Percentiles rank a stretch among this genome's conserved stretches.
phyloP scores from a whole-genome alignment of 2,888 invertebrate species.

The Ichneumon xanthorius region DNA sequence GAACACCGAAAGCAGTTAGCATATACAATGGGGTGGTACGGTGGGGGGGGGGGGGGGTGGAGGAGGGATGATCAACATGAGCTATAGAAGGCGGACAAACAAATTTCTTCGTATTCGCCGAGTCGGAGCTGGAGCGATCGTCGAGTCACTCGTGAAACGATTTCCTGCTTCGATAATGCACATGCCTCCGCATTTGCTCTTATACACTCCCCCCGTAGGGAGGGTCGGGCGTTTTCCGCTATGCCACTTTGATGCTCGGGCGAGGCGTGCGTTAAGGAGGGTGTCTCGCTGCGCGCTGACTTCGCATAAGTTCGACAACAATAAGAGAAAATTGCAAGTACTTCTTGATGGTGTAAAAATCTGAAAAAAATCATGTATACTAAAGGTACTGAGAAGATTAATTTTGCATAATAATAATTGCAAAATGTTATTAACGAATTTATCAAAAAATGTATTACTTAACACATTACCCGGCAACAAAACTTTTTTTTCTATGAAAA shows the following conservation, averaged over 20 bases:
- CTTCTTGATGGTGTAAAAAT: too few species aligned
- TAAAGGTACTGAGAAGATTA: too few species aligned
- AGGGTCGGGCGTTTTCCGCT: not conserved
- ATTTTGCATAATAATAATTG: too few species aligned
- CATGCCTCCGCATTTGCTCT: not conserved
- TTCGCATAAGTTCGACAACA: too few species aligned
- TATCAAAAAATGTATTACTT: too few species aligned
- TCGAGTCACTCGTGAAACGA: constrained; percentile 49
- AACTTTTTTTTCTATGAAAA: too few species aligned
- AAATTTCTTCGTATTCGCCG: constrained; percentile 12
- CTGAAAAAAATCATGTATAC: too few species aligned
- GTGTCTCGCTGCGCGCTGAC: too few species aligned
- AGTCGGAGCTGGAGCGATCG: constrained; percentile 22
- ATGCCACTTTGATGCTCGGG: not conserved
- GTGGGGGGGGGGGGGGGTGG: too few species aligned
- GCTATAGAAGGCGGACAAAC: constrained; percentile 18
- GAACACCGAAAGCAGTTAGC: constrained; percentile 4
- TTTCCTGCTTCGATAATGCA: constrained; percentile 43
- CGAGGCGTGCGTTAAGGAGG: not conserved
- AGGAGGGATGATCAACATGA: not conserved
- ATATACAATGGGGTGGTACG: not conserved
- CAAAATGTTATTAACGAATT: too few species aligned
- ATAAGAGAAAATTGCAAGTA: too few species aligned
- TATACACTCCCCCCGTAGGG: not conserved
- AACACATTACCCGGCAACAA: too few species aligned